Percentiles rank a stretch among this genome's conserved stretches.
Conservation (phyloP, 2,797 vertebrate species). For the Austrolebias charrua region DNA sequence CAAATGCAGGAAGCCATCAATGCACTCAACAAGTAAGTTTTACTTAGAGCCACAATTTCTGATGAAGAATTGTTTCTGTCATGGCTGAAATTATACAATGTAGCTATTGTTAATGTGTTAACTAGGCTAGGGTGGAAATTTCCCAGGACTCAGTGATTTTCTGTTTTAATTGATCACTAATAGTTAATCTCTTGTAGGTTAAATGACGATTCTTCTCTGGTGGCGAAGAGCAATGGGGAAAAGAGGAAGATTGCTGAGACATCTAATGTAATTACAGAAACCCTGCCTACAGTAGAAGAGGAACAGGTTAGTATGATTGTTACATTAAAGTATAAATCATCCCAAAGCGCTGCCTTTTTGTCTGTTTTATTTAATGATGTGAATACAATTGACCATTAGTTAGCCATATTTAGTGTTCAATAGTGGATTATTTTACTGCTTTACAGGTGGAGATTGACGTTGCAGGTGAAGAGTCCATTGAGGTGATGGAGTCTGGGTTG, state of each 20-base stretch:
- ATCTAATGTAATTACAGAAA: slow-evolving; percentile 93
- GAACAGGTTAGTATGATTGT: slow-evolving; percentile 81
- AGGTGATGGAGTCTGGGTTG: slow-evolving; percentile 85
- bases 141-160: neutral
- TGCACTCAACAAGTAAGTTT: slow-evolving; percentile 88
- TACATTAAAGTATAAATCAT: neutral
- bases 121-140: neutral
- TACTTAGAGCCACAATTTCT: neutral
- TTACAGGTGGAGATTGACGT: slow-evolving; percentile 89
- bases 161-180: neutral
- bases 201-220: slow-evolving; percentile 75
- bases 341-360: no score
- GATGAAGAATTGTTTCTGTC: neutral
- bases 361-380: neutral
- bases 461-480: slow-evolving; percentile 83
- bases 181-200: slow-evolving; percentile 66
- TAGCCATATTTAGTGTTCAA: neutral
- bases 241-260: slow-evolving; percentile 95
- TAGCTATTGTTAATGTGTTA: neutral
- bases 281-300: slow-evolving; percentile 85
- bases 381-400: neutral
- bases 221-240: slow-evolving; percentile 81
- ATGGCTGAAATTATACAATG: neutral
- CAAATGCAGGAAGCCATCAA: slow-evolving; percentile 99
- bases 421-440: slow-evolving; percentile 20